phyloP scores from a whole-genome alignment of 2,888 invertebrate genomes.

The Hedychridium roseum region DNA sequence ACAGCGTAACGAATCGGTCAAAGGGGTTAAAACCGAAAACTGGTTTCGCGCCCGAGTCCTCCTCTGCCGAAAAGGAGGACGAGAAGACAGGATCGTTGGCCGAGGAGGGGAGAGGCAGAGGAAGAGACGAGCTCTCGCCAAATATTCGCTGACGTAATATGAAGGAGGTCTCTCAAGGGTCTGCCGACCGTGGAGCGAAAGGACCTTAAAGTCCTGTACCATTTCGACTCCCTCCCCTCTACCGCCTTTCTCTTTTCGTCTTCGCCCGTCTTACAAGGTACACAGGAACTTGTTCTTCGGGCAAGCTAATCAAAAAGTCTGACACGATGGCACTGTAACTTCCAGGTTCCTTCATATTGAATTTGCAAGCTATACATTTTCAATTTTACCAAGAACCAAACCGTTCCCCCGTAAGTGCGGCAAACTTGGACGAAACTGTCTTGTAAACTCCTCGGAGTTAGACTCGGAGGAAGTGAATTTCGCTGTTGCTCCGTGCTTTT shows the following conservation, averaged over 20 bases:
- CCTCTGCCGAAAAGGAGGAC: conserved; percentile 4
- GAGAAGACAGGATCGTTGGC: background rate
- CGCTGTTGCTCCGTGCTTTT: too few species aligned
- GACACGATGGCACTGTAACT: too few species aligned
- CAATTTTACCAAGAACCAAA: too few species aligned
- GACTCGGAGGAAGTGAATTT: too few species aligned
- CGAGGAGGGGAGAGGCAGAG: background rate
- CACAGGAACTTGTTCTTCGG: too few species aligned
- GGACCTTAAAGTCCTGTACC: conserved; percentile 4
- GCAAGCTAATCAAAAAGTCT: too few species aligned
- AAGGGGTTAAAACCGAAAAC: conserved; percentile 29
- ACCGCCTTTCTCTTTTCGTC: conserved; percentile 4
- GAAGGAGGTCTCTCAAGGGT: conserved; percentile 9
- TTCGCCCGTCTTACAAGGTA: too few species aligned
- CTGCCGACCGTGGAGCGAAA: conserved; percentile 6
- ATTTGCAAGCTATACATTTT: too few species aligned
- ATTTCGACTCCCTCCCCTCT: conserved; percentile 1
- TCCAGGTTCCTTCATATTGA: too few species aligned
- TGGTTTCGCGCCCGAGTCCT: conserved; percentile 25
- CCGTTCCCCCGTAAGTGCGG: too few species aligned
- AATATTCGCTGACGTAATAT: conserved; percentile 29
- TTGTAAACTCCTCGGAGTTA: too few species aligned
- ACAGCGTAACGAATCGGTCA: conserved; percentile 3
- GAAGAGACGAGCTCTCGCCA: background rate
- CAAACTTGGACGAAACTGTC: too few species aligned